Conservation (phyloP, 2,113 vertebrate species). For the Pelecanus crispus region DNA sequence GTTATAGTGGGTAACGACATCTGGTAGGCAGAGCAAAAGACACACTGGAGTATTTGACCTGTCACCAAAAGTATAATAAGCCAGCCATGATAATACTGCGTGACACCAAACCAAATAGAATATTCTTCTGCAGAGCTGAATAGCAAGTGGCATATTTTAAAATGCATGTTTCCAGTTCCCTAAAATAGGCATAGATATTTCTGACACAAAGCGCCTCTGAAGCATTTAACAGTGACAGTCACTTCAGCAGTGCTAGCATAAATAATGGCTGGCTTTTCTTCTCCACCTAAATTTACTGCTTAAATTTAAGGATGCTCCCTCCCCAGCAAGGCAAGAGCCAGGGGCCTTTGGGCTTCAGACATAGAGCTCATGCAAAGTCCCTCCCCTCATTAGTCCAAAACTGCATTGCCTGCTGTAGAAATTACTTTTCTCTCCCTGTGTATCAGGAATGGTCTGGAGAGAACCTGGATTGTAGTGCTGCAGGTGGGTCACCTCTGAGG, state of each 20-base stretch:
- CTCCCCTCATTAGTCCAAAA: neutral
- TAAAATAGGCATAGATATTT: neutral
- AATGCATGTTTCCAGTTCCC: neutral
- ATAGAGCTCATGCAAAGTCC: neutral
- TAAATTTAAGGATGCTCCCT: neutral
- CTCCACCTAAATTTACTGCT: neutral
- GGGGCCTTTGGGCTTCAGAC: neutral
- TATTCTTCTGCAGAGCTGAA: neutral
- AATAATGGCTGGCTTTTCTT: neutral
- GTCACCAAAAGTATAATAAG: conserved; percentile 25
- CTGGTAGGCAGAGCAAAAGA: neutral
- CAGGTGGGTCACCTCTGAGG: neutral
- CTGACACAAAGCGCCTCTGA: neutral
- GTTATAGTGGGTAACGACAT: neutral
- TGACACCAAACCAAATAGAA: conserved; percentile 4
- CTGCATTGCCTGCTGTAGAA: neutral
- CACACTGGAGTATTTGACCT: neutral
- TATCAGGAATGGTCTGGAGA: neutral
- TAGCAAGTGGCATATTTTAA: neutral
- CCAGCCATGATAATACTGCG: neutral
- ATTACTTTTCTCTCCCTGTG: neutral
- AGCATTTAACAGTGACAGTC: neutral
- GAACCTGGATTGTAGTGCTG: neutral
- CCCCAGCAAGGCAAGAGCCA: neutral
- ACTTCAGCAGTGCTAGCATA: neutral